Evolutionary conservation across 2,888 invertebrate species (phyloP).

Genomic region (Tetranychus piercei): DNA sequence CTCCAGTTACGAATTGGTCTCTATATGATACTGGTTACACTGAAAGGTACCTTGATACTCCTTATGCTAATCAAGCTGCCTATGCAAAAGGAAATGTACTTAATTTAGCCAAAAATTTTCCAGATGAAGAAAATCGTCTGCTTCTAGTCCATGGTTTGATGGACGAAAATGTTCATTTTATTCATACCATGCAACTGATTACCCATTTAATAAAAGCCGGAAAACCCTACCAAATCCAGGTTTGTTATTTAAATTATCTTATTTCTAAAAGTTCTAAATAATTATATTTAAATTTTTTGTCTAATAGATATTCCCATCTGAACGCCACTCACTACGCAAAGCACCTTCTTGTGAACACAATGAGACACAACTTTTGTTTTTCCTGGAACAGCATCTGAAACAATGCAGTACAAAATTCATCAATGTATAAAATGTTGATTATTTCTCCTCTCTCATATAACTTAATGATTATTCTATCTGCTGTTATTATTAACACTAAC

Average conservation of each 20-base stretch:
- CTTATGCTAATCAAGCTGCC: slow-evolving; percentile 52
- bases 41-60: slow-evolving; percentile 85
- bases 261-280: background rate
- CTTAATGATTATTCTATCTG: too few relatives aligned
- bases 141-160: slow-evolving; percentile 90
- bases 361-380: slow-evolving; percentile 78
- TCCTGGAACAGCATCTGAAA: slow-evolving; percentile 48
- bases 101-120: slow-evolving; percentile 64
- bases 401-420: background rate
- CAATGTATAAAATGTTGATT: background rate
- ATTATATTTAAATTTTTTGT: slow-evolving; percentile 8
- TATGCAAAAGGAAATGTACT: slow-evolving; percentile 70
- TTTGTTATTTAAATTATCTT: slow-evolving; percentile 28
- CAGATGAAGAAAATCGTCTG: slow-evolving; percentile 59
- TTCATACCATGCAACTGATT: slow-evolving; percentile 77
- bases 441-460: too few relatives aligned
- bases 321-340: slow-evolving; percentile 81
- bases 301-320: slow-evolving; percentile 66
- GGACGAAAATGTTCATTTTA: slow-evolving; percentile 97
- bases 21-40: slow-evolving; percentile 97
- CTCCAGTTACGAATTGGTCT: slow-evolving; percentile 91
- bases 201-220: slow-evolving; percentile 75
- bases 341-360: slow-evolving; percentile 88
- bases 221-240: slow-evolving; percentile 82
- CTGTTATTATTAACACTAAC: too few relatives aligned